phyloP scores from a whole-genome alignment of 2,888 invertebrate genomes.

The Tetragnatha montana region DNA sequence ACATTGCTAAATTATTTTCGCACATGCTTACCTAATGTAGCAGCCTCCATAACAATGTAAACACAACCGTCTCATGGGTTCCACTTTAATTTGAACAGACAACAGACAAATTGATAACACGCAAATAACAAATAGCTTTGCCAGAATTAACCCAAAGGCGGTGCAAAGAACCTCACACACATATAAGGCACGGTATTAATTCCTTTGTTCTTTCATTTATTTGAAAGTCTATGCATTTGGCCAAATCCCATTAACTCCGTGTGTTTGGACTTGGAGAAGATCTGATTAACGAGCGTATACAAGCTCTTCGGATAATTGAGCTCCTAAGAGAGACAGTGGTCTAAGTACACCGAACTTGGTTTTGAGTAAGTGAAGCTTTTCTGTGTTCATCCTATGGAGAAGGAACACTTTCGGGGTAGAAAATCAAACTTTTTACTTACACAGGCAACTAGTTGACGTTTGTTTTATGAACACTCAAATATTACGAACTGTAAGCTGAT shows the following conservation, averaged over 20 bases:
- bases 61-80: background rate
- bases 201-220: background rate
- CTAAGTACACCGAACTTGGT: background rate
- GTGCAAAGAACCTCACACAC: background rate
- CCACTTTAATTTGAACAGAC: background rate
- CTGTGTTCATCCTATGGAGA: too few species aligned
- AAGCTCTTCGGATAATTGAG: slow-evolving; percentile 16
- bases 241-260: slow-evolving; percentile 42
- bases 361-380: background rate
- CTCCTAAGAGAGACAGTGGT: slow-evolving; percentile 2
- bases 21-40: too few species aligned
- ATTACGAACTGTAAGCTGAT: too few species aligned
- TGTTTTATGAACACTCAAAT: too few species aligned
- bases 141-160: background rate
- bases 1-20: too few species aligned
- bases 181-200: background rate
- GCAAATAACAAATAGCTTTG: background rate
- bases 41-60: background rate
- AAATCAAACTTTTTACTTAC: too few species aligned
- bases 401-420: too few species aligned
- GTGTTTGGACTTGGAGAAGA: slow-evolving; percentile 31
- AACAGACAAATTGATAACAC: background rate
- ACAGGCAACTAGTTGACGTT: too few species aligned
- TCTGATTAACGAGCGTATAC: slow-evolving; percentile 40
- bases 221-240: background rate